Percentiles rank a stretch among this genome's conserved stretches.
These are phyloP conservation scores for Acanthisitta chloris DNA, from an alignment of 2,113 vertebrate genomes.

Conservation along the genomic window DNA sequence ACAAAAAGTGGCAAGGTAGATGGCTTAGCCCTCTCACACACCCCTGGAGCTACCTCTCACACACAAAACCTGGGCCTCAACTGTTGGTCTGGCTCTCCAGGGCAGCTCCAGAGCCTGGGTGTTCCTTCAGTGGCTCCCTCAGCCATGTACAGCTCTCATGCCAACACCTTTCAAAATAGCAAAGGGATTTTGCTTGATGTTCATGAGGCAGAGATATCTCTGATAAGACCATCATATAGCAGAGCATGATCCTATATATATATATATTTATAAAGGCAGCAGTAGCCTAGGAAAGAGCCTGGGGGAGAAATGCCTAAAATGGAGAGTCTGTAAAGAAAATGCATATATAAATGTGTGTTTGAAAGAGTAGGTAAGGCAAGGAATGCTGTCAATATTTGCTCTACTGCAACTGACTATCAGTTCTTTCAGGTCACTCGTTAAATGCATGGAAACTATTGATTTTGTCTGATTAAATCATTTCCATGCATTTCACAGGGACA, in stretches of 20 bases:
- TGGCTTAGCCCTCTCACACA: neutral
- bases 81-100: neutral
- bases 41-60: neutral
- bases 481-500: constrained; percentile 77
- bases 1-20: neutral
- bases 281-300: neutral
- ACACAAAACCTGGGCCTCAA: neutral
- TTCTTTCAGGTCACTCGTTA: constrained; percentile 2
- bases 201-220: neutral
- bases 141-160: neutral
- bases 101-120: neutral
- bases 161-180: neutral
- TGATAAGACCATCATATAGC: neutral
- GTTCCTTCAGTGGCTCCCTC: neutral
- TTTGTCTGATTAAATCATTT: neutral
- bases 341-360: fast-evolving
- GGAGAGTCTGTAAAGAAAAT: neutral
- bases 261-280: neutral
- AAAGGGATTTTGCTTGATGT: neutral
- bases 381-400: neutral
- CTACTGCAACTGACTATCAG: neutral
- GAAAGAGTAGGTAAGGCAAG: neutral
- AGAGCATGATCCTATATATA: neutral
- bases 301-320: neutral
- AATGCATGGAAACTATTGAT: constrained; percentile 60